A percentile compares a stretch with the other conserved stretches of the same genome.
Evolutionary conservation across 2,888 invertebrate genomes (phyloP).

Genomic region (Podotricha telesiphe): DNA sequence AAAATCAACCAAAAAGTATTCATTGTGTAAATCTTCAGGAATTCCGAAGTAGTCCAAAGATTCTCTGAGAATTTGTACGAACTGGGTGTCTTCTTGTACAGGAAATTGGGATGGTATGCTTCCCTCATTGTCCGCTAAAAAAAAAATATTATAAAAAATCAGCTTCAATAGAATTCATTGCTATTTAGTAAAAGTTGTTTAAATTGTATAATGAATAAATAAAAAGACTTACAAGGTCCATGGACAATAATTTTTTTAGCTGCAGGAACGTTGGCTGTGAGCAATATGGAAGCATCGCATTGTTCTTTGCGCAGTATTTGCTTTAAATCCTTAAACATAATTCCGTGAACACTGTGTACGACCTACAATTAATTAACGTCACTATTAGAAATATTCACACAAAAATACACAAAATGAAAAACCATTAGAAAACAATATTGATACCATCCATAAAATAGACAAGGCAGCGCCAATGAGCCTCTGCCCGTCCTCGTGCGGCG

Average conservation of each 20-base stretch:
- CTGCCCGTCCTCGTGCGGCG: constrained; percentile 97
- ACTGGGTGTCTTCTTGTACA: constrained; percentile 98
- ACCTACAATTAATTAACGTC: constrained; percentile 83
- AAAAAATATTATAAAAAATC: neutral
- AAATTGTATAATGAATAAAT: too few relatives aligned
- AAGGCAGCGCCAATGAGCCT: constrained; percentile 97
- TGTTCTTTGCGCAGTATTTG: constrained; percentile 99
- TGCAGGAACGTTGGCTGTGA: constrained; percentile 99
- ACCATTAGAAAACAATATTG: constrained; percentile 42
- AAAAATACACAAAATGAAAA: neutral
- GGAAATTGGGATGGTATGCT: constrained; percentile 99
- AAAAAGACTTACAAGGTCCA: constrained; percentile 84
- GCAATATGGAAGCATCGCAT: constrained; percentile 97
- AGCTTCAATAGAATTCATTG: too few relatives aligned
- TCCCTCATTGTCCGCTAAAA: constrained; percentile 90
- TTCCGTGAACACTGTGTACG: constrained; percentile 98
- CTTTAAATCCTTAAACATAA: constrained; percentile 99
- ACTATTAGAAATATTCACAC: too few relatives aligned
- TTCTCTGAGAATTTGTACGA: constrained; percentile 96
- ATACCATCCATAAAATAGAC: constrained; percentile 97
- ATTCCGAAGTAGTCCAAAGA: constrained; percentile 98
- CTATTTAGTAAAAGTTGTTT: too few relatives aligned
- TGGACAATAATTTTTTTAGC: constrained; percentile 99
- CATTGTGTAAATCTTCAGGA: constrained; percentile 93
- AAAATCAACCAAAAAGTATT: constrained; percentile 98